These are phyloP conservation scores for Sapayoa aenigma DNA, from an alignment of 2,113 vertebrate genomes.

Conservation along the genomic window DNA sequence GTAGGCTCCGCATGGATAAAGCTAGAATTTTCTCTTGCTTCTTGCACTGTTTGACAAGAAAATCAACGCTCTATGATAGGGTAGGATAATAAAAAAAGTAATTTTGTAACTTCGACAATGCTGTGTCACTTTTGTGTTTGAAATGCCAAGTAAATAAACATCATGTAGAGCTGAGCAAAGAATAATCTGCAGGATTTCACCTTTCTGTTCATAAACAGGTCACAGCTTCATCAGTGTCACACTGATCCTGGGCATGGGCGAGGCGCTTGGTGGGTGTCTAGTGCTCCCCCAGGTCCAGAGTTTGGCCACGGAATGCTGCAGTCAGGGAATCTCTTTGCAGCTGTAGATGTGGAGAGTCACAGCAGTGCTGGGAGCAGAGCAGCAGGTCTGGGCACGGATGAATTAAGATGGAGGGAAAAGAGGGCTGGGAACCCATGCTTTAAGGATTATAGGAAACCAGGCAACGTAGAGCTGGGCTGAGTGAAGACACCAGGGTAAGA, in stretches of 20 bases:
- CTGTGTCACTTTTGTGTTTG: background rate
- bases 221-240: background rate
- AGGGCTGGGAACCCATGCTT: fast-evolving
- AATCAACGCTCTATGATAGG: background rate
- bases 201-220: background rate
- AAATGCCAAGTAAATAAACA: background rate
- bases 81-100: slow-evolving; percentile 47
- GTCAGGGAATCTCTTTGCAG: background rate
- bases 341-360: background rate
- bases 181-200: background rate
- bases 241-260: background rate
- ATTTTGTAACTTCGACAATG: slow-evolving; percentile 2
- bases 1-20: background rate
- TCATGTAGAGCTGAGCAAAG: background rate
- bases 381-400: background rate
- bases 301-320: background rate
- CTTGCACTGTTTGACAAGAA: slow-evolving; percentile 26
- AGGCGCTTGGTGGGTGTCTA: background rate
- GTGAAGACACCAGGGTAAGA: background rate
- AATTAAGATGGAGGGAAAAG: background rate
- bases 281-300: background rate
- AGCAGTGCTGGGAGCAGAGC: background rate
- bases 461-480: background rate
- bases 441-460: background rate
- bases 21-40: slow-evolving; percentile 14